A percentile compares a stretch with the other conserved stretches of the same genome.
Conservation (phyloP, 2,113 vertebrate genomes). For the Spilogale gracilis region DNA sequence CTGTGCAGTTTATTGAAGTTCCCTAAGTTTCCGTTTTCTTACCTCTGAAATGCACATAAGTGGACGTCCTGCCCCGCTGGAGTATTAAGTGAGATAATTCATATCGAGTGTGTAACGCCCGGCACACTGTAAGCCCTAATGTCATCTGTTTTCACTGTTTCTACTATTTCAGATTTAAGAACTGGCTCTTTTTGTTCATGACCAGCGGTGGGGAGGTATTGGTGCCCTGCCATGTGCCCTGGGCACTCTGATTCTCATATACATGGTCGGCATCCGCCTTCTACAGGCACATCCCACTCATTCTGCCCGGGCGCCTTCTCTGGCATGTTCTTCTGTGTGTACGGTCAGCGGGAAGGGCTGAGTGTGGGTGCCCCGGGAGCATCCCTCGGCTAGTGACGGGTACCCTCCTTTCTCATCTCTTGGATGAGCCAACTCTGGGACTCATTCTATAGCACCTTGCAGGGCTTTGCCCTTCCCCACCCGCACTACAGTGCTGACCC, state of each 20-base stretch:
- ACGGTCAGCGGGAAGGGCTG: background rate
- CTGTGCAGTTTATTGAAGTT: background rate
- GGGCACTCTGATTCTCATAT: accelerated
- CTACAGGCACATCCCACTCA: background rate
- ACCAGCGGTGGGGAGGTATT: background rate
- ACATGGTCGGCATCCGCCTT: background rate
- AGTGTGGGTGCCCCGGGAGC: background rate
- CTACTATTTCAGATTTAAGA: background rate
- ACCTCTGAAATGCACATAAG: background rate
- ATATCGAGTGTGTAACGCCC: background rate
- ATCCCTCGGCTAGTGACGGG: background rate
- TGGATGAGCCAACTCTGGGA: background rate
- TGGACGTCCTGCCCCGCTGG: background rate
- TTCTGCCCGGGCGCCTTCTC: background rate
- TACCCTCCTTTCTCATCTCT: background rate
- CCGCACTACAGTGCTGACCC: accelerated
- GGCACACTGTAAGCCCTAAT: background rate
- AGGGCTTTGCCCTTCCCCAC: no score
- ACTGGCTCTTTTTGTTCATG: background rate
- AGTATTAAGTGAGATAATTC: background rate
- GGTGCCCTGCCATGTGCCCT: background rate
- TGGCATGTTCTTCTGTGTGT: background rate
- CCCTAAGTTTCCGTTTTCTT: background rate
- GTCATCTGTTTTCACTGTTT: background rate
- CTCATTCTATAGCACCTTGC: accelerated